phyloP scores from a whole-genome alignment of 2,113 vertebrate genomes.

The Chamaea fasciata region DNA sequence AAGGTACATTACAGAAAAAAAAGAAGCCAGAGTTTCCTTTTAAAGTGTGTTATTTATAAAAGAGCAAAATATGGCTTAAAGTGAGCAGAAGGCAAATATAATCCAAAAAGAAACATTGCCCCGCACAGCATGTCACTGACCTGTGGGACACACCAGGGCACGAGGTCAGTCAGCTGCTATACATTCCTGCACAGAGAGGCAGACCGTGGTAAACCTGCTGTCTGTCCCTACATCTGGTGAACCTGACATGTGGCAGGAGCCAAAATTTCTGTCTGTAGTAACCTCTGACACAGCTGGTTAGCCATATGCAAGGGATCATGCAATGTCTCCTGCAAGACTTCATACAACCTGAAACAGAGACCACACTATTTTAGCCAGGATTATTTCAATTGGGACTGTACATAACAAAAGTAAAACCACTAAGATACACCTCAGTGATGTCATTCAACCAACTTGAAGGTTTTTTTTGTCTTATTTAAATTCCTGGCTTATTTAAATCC shows the following conservation, averaged over 20 bases:
- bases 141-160: background rate
- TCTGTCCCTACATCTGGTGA: background rate
- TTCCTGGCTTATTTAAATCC: background rate
- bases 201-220: accelerated
- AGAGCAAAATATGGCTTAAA: background rate
- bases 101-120: background rate
- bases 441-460: background rate
- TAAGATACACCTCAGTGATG: background rate
- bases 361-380: background rate
- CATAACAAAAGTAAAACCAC: background rate
- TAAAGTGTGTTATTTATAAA: background rate
- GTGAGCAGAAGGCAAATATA: background rate
- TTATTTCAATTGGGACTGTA: background rate
- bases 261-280: background rate
- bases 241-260: background rate
- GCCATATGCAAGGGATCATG: background rate
- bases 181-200: background rate
- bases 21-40: background rate
- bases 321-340: background rate
- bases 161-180: background rate
- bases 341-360: background rate
- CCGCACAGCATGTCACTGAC: background rate
- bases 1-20: background rate
- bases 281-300: background rate
- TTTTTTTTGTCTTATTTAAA: background rate